Evolutionary conservation across 1,140 invertebrate genomes (phyloP).

Genomic region (Papilio polyxenes): DNA sequence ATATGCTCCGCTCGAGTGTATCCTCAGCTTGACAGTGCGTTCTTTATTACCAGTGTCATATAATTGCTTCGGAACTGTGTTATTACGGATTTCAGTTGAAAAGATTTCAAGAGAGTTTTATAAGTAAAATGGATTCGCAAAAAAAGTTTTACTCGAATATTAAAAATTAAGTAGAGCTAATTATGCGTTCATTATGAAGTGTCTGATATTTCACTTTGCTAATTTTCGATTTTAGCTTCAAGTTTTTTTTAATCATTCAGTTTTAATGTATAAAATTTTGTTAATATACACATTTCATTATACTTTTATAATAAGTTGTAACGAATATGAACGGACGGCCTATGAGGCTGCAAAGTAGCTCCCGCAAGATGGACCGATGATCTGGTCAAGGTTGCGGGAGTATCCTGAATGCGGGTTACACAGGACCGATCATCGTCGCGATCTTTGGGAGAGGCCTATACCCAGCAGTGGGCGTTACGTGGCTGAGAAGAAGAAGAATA

Average conservation of each 20-base stretch:
- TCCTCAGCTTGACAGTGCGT: conserved; percentile 21
- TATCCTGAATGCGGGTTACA: too few species aligned
- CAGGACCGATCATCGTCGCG: too few species aligned
- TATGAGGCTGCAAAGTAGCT: too few species aligned
- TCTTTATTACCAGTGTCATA: conserved; percentile 23
- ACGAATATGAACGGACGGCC: too few species aligned
- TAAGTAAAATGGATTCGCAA: not conserved
- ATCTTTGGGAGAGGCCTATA: too few species aligned
- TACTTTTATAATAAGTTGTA: too few species aligned
- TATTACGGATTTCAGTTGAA: conserved; percentile 30
- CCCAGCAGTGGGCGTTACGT: too few species aligned
- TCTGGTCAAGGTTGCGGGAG: too few species aligned
- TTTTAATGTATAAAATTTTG: too few species aligned
- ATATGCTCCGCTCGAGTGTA: conserved; percentile 33
- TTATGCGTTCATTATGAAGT: not conserved
- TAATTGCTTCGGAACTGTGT: conserved; percentile 35
- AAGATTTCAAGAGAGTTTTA: not conserved
- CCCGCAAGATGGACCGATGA: too few species aligned
- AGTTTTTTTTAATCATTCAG: not conserved
- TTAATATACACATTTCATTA: too few species aligned
- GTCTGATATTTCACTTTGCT: not conserved
- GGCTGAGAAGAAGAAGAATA: too few species aligned
- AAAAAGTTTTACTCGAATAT: not conserved
- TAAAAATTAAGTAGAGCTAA: not conserved
- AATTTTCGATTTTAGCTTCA: not conserved